phyloP scores from a whole-genome alignment of 2,113 vertebrate genomes.

The Rhinogobius similis region DNA sequence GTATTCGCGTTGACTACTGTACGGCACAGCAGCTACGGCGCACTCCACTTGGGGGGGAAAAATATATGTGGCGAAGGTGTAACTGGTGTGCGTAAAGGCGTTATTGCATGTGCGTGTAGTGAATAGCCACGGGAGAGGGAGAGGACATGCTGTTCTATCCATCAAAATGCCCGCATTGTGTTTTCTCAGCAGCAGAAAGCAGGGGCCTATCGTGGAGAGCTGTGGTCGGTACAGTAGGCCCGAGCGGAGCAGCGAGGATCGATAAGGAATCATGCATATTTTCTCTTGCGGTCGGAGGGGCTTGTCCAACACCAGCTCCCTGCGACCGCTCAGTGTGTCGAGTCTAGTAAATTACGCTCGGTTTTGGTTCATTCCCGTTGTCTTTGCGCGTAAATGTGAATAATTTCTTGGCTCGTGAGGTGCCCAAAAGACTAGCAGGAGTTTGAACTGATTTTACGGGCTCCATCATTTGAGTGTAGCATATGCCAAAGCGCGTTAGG shows the following conservation, averaged over 20 bases:
- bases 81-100: slow-evolving; percentile 12
- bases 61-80: slow-evolving; percentile 48
- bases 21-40: slow-evolving; percentile 17
- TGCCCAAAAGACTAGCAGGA: background rate
- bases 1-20: slow-evolving; percentile 32
- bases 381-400: background rate
- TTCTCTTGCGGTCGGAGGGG: slow-evolving; percentile 41
- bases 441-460: slow-evolving; percentile 14
- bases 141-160: slow-evolving; percentile 74
- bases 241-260: slow-evolving; percentile 54
- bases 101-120: slow-evolving; percentile 15
- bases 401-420: background rate
- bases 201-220: slow-evolving; percentile 59
- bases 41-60: slow-evolving; percentile 27
- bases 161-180: slow-evolving; percentile 80
- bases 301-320: background rate
- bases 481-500: slow-evolving; percentile 50
- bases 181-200: slow-evolving; percentile 61
- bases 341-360: slow-evolving; percentile 1
- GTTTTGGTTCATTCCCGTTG: slow-evolving; percentile 7
- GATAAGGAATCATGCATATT: slow-evolving; percentile 49
- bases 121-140: slow-evolving; percentile 52
- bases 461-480: slow-evolving; percentile 1
- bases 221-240: slow-evolving; percentile 45
- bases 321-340: slow-evolving; percentile 2